Base-by-base conservation (phyloP, 2,888 invertebrate genomes). In the Drosophila histrio region DNA sequence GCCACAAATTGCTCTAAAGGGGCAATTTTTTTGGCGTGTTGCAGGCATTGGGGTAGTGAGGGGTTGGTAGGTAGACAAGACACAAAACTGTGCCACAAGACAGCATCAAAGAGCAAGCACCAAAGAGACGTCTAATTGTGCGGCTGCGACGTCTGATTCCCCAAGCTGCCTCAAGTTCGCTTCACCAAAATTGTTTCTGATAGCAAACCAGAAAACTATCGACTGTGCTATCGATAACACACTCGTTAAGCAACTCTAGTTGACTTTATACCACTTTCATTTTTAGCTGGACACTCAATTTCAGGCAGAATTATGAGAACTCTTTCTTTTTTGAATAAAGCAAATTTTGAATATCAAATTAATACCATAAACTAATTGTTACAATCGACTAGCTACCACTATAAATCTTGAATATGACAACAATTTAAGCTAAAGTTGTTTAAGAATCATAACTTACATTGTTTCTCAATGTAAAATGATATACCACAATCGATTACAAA, bases 1-100 rank as follows among this genome's bases (percentile, higher is more conserved):
- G 88, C 82, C 82, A 79, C 82, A 82, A 82, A 82, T 85, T 82
- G 82, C 85, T 85, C 86, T 52, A 34, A 60, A 76, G 84, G 81
- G 67, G 67, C 65, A 73, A 70, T 62, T 78, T 77, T 75, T 67
- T 43, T 26, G 30, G 21, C 15, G 15, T 17, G 43, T 19, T 50
- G 21, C 53, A 28, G 49, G 36, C 41, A 41, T 24, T 15, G 32
- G 21, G 15, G 13, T 9, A 38, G 13, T 2, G 6, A 1, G 41
- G 8, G 8, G 22, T 5, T 15, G 17, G 38, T 9, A 21, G 11
- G 6, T 6, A 32, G 39, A 26, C 38, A 41, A 28, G 43, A 44
- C 15, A 50, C 39, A 53, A 58, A 72, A 72, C 28, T 60, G 36
- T 58, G 61, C 58, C 79, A 59, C 60, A 64, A 69, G 76, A 59